A percentile compares a stretch with the other conserved stretches of the same genome.
Conservation (phyloP, 2,888 invertebrate species). For the Cinara cedri region DNA sequence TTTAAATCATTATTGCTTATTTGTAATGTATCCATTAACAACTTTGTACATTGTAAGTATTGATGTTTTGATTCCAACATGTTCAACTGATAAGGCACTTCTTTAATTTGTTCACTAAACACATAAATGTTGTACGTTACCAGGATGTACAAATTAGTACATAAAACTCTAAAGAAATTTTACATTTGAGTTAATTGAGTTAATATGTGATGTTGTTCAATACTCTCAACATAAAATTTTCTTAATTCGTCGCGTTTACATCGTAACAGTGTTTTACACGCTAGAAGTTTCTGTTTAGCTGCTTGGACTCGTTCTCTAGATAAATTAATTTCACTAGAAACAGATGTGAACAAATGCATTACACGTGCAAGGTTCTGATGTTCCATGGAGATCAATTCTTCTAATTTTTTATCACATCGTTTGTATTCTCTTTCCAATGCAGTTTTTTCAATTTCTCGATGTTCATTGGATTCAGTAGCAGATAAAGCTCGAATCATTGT, state of each 20-base stretch:
- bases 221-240: constrained; percentile 91
- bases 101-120: constrained; percentile 75
- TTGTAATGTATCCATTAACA: constrained; percentile 73
- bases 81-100: constrained; percentile 74
- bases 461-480: constrained; percentile 91
- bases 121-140: constrained; percentile 40
- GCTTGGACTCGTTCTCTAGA: constrained; percentile 77
- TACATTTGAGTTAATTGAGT: constrained; percentile 89
- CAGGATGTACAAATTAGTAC: neutral
- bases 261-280: constrained; percentile 83
- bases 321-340: constrained; percentile 62
- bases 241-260: constrained; percentile 91
- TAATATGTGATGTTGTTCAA: constrained; percentile 92
- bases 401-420: constrained; percentile 85
- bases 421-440: constrained; percentile 93
- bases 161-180: constrained; percentile 61
- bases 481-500: constrained; percentile 93
- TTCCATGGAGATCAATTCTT: constrained; percentile 85
- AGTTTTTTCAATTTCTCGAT: constrained; percentile 88
- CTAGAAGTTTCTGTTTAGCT: constrained; percentile 80
- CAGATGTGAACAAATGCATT: constrained; percentile 67
- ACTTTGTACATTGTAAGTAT: constrained; percentile 84
- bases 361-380: constrained; percentile 86
- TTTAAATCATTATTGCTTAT: constrained; percentile 75
- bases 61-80: constrained; percentile 74